Base-by-base conservation (phyloP, 2,888 invertebrate genomes). In the Lasioglossum zephyrum region DNA sequence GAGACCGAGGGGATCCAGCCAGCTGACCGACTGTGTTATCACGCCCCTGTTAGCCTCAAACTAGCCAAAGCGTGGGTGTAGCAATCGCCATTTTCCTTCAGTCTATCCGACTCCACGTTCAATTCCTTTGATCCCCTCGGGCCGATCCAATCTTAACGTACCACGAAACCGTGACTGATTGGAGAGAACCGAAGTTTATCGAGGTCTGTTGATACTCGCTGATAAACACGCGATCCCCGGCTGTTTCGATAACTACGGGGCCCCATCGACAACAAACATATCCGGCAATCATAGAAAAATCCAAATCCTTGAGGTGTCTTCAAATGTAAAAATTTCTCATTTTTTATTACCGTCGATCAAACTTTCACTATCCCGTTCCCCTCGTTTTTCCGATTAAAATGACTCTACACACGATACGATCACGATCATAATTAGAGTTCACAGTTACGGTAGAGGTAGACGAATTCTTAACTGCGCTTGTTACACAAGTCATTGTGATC, bases 21-120 rank as follows among this genome's bases (percentile, higher is more conserved):
- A 31, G 60, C 26, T 16, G 60, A 26, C 60, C 66, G 66, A 36
- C 31, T 36, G 69, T 53, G 78, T 81, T 57, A 75, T 84, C 84
- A 73, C 73, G 47, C 36, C 41, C 3, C 22, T 53, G 66, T 82
- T 77, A 39, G 18, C 22, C 44, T 18, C 73, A 63, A 73, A 77
- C 63, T n/a, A 22, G 18, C 36, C 66, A 1, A 44, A 39, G 18
- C 66, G 66, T 66, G 66, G 66, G 66, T 18, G 66, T 18, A 31
- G 36, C 31, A 4, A 18, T 36, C 69, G 39, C 69, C 69, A 69
- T 69, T 69, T 69, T 69, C 69, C 69, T 4, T n/a, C 18, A 22
- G 22, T 39, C 31, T 22, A 22, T 39, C 22, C 39, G 1, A 26
- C 53, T 53, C 4, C 31, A 16, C 31, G 31, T 36, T 66, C 66